Evolutionary conservation across 2,113 vertebrate species (phyloP), one percentile per base, ranked within the genome.

Genomic region (Calidris pugnax): DNA sequence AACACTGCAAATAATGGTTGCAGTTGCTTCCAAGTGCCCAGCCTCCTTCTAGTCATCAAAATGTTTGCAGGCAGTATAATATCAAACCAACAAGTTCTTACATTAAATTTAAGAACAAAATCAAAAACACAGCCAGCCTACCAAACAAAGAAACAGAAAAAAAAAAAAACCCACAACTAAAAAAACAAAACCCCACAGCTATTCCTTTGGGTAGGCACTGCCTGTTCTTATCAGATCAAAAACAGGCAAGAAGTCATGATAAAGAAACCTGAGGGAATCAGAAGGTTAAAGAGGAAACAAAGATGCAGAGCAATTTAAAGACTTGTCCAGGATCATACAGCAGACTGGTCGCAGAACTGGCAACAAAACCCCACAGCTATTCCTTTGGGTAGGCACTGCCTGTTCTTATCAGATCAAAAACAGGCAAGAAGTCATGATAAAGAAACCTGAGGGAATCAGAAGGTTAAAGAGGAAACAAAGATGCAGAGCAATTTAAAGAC

Each of bases 151-250:
- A n/a, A n/a, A n/a, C n/a, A n/a, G n/a, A n/a, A n/a, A n/a, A n/a
- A n/a, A n/a, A n/a, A 57, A 24, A n/a, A 22, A 9, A 26, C 39
- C 19, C 6, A 4, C 11, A 73, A 60, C 8, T 35, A 33, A 82
- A 43, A 37, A 20, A 1, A 0, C 1, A 1, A 18, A 71, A 33
- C 3, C 0, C 0, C 14, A 50, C 6, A 63, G 3, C 1, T 14
- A 35, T 53, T 77, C 53, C 2, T 71, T 71, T 59, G 30, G 2
- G 9, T 45, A 48, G 16, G 3, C 4, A 48, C 67, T 78, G 28
- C 4, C 8, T 78, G 7, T 18, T 39, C 5, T 56, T 60, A 32
- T 12, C 9, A 24, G 7, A 7, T 43, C 22, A 56, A 77, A 81
- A 73, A 0, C 17, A 74, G 30, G 3, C 10, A 90, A 67, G 30